Evolutionary conservation across 2,888 invertebrate species (phyloP).

Genomic region (Lasius platythorax): DNA sequence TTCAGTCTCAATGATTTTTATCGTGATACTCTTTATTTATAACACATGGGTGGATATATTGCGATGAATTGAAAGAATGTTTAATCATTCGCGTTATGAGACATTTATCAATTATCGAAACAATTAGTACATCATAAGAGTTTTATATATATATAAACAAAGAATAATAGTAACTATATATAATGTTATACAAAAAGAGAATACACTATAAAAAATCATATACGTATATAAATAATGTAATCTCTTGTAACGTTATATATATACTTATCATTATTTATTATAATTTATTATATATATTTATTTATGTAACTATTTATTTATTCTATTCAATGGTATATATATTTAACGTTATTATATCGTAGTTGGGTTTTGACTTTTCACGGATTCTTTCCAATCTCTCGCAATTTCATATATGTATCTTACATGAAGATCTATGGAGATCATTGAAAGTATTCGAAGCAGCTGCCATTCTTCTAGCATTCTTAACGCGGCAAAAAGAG

Average conservation of each 20-base stretch:
- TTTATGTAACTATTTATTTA: neutral
- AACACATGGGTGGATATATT: neutral
- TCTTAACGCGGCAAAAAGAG: neutral
- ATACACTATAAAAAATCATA: too few relatives aligned
- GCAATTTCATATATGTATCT: neutral
- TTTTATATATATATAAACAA: neutral
- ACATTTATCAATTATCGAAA: constrained; percentile 3
- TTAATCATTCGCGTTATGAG: neutral
- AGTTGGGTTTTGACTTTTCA: neutral
- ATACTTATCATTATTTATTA: neutral
- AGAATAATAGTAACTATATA: neutral
- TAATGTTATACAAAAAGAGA: neutral
- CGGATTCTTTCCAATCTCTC: neutral
- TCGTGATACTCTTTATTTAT: neutral
- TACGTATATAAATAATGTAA: too few relatives aligned
- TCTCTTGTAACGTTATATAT: too few relatives aligned
- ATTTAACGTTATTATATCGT: neutral
- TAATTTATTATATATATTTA: neutral
- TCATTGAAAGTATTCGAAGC: neutral
- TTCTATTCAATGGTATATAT: neutral
- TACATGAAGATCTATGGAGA: neutral
- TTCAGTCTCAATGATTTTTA: neutral
- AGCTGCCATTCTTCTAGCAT: neutral
- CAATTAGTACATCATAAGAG: neutral
- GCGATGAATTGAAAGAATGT: neutral